A percentile compares a stretch with the other conserved stretches of the same genome.
These are phyloP conservation scores for Resseliella maxima DNA, from an alignment of 2,888 invertebrate genomes.

Conservation along the genomic window DNA sequence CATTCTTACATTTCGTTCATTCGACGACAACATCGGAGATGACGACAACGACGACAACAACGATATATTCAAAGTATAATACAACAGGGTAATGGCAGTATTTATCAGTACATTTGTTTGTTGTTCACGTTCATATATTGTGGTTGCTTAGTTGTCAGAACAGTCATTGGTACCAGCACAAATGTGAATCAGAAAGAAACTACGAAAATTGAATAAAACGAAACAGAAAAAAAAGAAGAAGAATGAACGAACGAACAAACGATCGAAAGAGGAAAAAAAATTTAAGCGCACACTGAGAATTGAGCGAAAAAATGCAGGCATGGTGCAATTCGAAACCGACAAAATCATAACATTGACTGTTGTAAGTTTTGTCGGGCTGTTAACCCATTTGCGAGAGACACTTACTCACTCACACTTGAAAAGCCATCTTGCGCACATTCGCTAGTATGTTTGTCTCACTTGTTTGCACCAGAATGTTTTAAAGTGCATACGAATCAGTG, in stretches of 20 bases:
- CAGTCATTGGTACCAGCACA: constrained; percentile 6
- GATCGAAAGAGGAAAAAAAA: not conserved
- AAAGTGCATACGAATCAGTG: not conserved
- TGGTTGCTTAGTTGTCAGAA: constrained; percentile 51
- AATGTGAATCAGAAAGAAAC: constrained; percentile 43
- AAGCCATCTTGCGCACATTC: not conserved
- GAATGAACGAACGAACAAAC: not conserved
- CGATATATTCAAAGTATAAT: no score
- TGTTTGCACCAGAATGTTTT: constrained; percentile 32
- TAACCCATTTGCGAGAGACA: constrained; percentile 47
- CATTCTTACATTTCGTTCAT: not conserved
- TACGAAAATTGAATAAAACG: not conserved
- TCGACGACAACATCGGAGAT: not conserved
- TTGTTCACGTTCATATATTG: constrained; percentile 1
- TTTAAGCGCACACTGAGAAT: not conserved
- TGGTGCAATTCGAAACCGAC: constrained; percentile 54
- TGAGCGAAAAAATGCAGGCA: constrained; percentile 43
- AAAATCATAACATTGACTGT: constrained; percentile 55
- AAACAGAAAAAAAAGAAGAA: not conserved
- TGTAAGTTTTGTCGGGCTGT: constrained; percentile 54
- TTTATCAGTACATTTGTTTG: constrained; percentile 49
- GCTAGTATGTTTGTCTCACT: not conserved
- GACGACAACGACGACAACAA: no score
- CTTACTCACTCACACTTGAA: not conserved
- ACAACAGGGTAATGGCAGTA: constrained; percentile 17